Evolutionary conservation across 1,140 invertebrate species (phyloP), one percentile per base, ranked within the genome.

Genomic region (Drosophila elegans): DNA sequence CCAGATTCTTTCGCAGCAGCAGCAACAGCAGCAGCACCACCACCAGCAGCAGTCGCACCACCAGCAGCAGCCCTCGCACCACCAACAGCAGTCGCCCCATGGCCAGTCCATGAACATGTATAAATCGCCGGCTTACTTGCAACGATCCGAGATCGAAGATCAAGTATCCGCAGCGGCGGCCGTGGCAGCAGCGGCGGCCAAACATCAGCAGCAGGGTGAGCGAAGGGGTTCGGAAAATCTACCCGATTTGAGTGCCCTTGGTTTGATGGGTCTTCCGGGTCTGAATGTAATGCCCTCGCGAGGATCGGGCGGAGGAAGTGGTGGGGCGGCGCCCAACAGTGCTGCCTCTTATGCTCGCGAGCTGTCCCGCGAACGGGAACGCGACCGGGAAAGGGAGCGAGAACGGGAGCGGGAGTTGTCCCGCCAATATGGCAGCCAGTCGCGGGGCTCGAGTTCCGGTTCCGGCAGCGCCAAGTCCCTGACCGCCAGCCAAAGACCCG

Each of bases 61-160:
- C 46, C 88, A 91, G 12, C 86, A 88, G 21, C 86, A 88, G 13
- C 63, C 79, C 7, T 81, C 85, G 41, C 85, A 90, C 32, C 85
- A 90, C 41, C 78, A 79, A 0, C 78, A 90, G 21, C 85, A 91
- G 54, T 90, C 90, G 51, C 90, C 90, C 5, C 74, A 90, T 38
- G 56, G 63, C 2, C 90, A 88, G 66, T 84, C 90, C 9, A 90
- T 91, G 90, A 91, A 91, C 55, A 91, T 91, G 86, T 91, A 91
- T 74, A 91, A 91, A 56, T 91, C 90, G 0, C 91, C 91, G 29
- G 90, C 91, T 0, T 91, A 91, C 60, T 56, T 91, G 64, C 91
- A 92, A 13, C 71, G 91, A 5, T 92, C 91, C 29, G 91, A 92
- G 63, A 92, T 92, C 29, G 91, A 92, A 54, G 90, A 92, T 68